Evolutionary conservation across 2,113 vertebrate genomes (phyloP).

Genomic region (Lagenorhynchus albirostris): DNA sequence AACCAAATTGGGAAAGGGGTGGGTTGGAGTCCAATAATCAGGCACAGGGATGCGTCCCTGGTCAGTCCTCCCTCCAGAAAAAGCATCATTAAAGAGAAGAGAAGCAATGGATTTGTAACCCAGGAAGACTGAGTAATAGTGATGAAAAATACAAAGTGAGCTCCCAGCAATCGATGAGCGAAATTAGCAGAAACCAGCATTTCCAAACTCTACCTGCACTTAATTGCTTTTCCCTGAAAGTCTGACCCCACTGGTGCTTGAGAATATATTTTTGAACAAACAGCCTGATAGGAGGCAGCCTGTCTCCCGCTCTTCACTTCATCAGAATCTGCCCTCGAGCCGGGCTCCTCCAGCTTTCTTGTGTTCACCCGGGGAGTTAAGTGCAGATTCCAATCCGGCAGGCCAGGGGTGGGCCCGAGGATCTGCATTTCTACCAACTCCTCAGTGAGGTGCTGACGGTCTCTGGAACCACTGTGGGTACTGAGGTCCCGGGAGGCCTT

Average conservation of each 20-base stretch:
- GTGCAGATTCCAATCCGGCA: neutral
- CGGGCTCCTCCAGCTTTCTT: neutral
- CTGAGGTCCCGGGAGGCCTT: neutral
- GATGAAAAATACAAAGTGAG: neutral
- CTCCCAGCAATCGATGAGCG: neutral
- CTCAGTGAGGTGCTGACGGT: neutral
- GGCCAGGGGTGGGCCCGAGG: neutral
- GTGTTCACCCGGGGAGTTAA: rapidly evolving
- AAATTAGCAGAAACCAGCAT: neutral
- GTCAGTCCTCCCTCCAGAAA: neutral
- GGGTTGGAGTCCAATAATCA: neutral
- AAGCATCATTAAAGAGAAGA: neutral
- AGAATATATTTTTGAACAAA: neutral
- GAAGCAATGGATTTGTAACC: neutral
- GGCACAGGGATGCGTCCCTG: neutral
- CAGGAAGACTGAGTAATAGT: neutral
- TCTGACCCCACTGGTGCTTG: neutral
- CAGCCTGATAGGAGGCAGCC: neutral
- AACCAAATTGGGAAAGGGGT: neutral
- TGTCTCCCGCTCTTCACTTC: neutral
- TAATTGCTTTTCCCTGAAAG: neutral
- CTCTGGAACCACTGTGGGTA: neutral
- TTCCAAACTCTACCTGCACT: neutral
- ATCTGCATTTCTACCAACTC: neutral
- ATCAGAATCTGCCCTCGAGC: neutral